phyloP scores from a whole-genome alignment of 2,888 invertebrate species.

The Xanthorhoe spadicearia region DNA sequence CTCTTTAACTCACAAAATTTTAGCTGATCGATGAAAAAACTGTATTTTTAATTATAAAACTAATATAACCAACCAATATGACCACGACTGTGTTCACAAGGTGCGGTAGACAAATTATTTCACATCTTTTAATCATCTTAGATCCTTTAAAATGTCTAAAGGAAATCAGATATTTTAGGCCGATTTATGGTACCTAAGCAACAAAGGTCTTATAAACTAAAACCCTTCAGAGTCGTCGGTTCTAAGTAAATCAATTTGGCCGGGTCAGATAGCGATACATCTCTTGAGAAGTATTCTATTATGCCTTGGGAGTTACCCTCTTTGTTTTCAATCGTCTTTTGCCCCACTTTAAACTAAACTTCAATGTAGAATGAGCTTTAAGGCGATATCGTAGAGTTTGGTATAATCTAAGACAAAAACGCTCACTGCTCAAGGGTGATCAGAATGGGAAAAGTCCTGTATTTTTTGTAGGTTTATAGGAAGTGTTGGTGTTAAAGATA shows the following conservation, averaged over 20 bases:
- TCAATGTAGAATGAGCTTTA: conserved; percentile 1
- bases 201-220: conserved; percentile 17
- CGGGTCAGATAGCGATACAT: conserved; percentile 63
- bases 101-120: too few relatives aligned
- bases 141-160: too few relatives aligned
- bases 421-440: neutral
- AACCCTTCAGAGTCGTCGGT: conserved; percentile 22
- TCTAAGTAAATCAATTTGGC: conserved; percentile 62
- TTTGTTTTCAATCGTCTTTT: conserved; percentile 51
- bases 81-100: too few relatives aligned
- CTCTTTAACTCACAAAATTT: too few relatives aligned
- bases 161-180: neutral
- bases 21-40: too few relatives aligned
- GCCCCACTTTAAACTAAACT: conserved; percentile 1
- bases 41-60: too few relatives aligned
- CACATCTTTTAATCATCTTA: too few relatives aligned
- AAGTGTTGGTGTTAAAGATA: neutral
- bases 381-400: neutral
- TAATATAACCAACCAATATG: too few relatives aligned
- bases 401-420: neutral
- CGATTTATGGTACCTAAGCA: neutral
- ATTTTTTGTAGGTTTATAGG: neutral
- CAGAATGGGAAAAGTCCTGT: neutral
- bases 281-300: conserved; percentile 56
- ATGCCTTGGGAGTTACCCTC: conserved; percentile 48